These are phyloP conservation scores for Taenioides sp. DNA, from an alignment of 2,797 vertebrate species.

Conservation along the genomic window DNA sequence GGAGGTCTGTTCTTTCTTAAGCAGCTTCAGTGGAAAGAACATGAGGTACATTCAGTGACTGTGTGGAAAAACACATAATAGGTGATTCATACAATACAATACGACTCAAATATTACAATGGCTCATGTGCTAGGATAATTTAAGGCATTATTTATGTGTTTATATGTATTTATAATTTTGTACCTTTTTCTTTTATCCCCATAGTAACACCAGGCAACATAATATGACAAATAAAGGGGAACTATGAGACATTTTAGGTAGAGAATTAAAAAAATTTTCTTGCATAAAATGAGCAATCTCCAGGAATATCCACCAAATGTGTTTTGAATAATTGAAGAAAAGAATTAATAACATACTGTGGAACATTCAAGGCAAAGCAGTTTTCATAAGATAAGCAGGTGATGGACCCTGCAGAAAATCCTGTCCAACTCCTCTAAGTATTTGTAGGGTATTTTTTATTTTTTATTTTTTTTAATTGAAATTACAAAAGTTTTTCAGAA, in stretches of 20 bases:
- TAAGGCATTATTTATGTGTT: not conserved
- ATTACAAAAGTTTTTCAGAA: not conserved
- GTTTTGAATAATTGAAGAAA: not conserved
- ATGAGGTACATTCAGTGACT: not conserved
- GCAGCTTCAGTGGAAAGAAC: not conserved
- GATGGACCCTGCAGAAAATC: not conserved
- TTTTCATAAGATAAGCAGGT: not conserved
- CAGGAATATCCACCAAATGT: not conserved
- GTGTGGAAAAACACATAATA: not conserved
- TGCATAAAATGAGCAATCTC: not conserved
- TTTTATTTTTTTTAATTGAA: not conserved
- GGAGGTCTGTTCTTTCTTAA: conserved; percentile 3
- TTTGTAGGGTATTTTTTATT: too few species aligned
- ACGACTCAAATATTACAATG: not conserved
- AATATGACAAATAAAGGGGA: too few species aligned
- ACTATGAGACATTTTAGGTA: too few species aligned
- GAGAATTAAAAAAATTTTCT: not conserved
- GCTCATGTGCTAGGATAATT: not conserved
- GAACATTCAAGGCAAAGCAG: not conserved
- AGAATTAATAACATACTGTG: not conserved
- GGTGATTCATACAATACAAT: not conserved
- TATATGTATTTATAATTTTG: too few species aligned
- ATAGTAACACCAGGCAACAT: too few species aligned
- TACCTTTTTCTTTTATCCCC: too few species aligned
- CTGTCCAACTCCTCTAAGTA: too few species aligned